Evolutionary conservation across 2,888 invertebrate genomes (phyloP), one percentile per base, ranked within the genome.

Genomic region (Synanthedon myopaeformis): DNA sequence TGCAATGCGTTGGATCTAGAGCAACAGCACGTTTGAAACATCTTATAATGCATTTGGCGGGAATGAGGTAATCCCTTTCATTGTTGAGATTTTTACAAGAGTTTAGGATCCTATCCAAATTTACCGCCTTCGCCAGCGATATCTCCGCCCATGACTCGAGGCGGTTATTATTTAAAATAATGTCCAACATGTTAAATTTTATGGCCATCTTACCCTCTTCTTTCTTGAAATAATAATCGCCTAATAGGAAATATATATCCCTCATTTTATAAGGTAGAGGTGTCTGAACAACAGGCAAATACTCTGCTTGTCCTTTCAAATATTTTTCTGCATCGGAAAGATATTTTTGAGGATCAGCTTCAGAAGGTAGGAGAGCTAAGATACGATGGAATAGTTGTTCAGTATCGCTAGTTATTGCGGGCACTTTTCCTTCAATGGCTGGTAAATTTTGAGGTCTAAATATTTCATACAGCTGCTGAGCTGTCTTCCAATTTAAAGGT

Each of bases 131-230:
- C 0, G 94, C 92, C 57, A 98, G 86, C 0, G 96, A 96, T 73
- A 97, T 90, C 53, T 95, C 94, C 1, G 97, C 96, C 98, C 98
- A 98, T 0, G 98, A 95, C 81, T 97, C 96, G 56, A 97, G 90
- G 52, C 97, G 89, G 53, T 89, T 84, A 1, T 92, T 94, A 76
- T 94, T 94, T 41, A 95, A 89, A 59, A 94, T 92, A 23, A 98
- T 85, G 79, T 98, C 98, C 63, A 93, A 83, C 54, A 92, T 89
- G 72, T 96, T 97, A 76, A 93, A 96, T 67, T 93, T 92, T 3
- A 94, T 89, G 11, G 96, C 94, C 70, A 91, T 90, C 35, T 83
- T 80, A 61, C 89, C 91, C 61, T 96, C 95, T 63, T 93, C 92
- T 69, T 92, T 94, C 78, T 98, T 98, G 69, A 97, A 96, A 78